Conservation (phyloP, 2,888 invertebrate species). For the Oxyscelio sp. region DNA sequence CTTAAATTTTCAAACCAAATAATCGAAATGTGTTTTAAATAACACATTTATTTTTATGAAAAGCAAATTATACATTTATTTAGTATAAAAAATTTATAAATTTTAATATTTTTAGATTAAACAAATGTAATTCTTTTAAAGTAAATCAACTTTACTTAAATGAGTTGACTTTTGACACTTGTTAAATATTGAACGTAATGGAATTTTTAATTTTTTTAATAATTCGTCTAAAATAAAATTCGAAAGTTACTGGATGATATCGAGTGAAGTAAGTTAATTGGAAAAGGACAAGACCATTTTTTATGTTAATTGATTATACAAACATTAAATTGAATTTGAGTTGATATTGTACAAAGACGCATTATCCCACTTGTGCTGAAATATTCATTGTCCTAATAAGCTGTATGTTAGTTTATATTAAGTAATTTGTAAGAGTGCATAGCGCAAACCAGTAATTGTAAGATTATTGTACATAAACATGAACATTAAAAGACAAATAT, state of each 20-base stretch:
- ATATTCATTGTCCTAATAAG: slow-evolving; percentile 73
- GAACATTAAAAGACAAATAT: slow-evolving; percentile 63
- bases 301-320: no score
- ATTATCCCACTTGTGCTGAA: slow-evolving; percentile 78
- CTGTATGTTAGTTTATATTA: slow-evolving; percentile 62
- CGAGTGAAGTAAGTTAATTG: background rate
- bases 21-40: no score
- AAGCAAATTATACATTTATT: no score
- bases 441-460: slow-evolving; percentile 82
- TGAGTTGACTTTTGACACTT: slow-evolving; percentile 14
- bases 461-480: slow-evolving; percentile 86
- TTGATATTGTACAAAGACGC: slow-evolving; percentile 64
- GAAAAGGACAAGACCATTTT: background rate
- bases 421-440: slow-evolving; percentile 73
- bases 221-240: background rate
- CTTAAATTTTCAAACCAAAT: no score
- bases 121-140: background rate
- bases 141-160: background rate
- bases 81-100: no score
- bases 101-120: no score
- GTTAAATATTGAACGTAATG: slow-evolving; percentile 11
- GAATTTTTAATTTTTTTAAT: background rate
- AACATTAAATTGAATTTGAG: slow-evolving; percentile 30
- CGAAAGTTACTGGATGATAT: background rate
- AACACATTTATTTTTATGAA: slow-evolving; percentile 6